Evolutionary conservation across 2,888 invertebrate species (phyloP).

Genomic region (Exocentrus adspersus): DNA sequence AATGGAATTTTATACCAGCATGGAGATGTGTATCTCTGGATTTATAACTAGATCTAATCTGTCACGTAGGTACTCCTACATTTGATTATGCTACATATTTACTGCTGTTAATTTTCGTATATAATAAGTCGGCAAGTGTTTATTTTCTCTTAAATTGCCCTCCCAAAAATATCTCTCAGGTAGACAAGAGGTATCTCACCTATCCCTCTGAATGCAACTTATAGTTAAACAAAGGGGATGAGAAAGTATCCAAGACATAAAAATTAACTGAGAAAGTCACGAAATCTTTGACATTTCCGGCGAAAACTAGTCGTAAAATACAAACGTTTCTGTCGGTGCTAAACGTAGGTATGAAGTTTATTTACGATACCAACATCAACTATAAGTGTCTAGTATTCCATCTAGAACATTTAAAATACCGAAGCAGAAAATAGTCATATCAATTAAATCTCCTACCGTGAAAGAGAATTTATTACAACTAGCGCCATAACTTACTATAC

Average conservation of each 20-base stretch:
- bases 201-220: no score
- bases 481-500: constrained; percentile 24
- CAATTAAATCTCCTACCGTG: constrained; percentile 19
- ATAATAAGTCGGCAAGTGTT: no score
- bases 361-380: background rate
- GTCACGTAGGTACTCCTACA: background rate
- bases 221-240: no score
- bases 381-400: background rate
- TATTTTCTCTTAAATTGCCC: no score
- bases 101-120: no score
- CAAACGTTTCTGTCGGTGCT: background rate
- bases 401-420: constrained; percentile 2
- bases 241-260: no score
- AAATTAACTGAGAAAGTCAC: no score
- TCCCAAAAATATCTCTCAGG: no score
- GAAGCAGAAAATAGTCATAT: constrained; percentile 16
- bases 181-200: no score
- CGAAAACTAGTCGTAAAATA: background rate
- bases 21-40: background rate
- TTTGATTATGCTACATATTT: no score
- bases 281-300: no score
- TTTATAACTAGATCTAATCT: background rate
- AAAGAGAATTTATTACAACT: constrained; percentile 19
- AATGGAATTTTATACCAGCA: background rate
- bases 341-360: background rate